Conservation (phyloP, 2,797 vertebrate species). For the Echeneis naucrates region DNA sequence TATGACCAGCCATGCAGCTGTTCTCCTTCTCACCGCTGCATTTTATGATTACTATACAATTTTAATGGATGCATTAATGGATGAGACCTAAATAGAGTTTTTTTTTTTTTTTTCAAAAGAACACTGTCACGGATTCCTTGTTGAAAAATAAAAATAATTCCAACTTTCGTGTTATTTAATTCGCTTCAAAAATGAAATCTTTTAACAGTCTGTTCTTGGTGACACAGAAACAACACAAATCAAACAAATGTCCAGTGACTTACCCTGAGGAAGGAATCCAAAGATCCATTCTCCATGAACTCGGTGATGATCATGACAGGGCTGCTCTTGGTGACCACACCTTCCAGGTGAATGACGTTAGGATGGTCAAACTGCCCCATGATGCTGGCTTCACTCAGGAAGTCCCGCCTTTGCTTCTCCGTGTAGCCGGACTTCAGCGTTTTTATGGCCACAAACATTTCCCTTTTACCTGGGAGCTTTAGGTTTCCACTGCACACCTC, state of each 20-base stretch:
- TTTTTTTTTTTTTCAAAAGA: no score
- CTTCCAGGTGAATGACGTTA: slow-evolving; percentile 97
- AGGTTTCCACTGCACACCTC: slow-evolving; percentile 98
- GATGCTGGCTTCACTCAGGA: slow-evolving; percentile 98
- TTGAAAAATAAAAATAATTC: not conserved
- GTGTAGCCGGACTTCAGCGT: slow-evolving; percentile 98
- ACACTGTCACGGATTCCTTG: no score
- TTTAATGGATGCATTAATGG: not conserved
- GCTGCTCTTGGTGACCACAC: slow-evolving; percentile 97
- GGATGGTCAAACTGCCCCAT: slow-evolving; percentile 99
- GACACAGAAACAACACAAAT: no score
- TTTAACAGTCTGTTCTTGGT: no score
- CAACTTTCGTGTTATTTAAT: no score
- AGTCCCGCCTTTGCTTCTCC: slow-evolving; percentile 96
- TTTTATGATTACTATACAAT: not conserved
- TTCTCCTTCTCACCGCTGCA: not conserved
- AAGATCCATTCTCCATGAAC: slow-evolving; percentile 98
- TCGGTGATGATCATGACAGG: slow-evolving; percentile 99
- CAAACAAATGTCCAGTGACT: slow-evolving; percentile 22
- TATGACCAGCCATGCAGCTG: not conserved
- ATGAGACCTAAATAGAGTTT: not conserved
- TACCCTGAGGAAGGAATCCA: slow-evolving; percentile 98
- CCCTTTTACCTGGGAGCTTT: slow-evolving; percentile 96
- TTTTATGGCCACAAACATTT: slow-evolving; percentile 99
- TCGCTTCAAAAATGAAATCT: not conserved